These are phyloP conservation scores for Tretioscincus oriximinensis DNA, from an alignment of 2,113 vertebrate species.

Conservation along the genomic window DNA sequence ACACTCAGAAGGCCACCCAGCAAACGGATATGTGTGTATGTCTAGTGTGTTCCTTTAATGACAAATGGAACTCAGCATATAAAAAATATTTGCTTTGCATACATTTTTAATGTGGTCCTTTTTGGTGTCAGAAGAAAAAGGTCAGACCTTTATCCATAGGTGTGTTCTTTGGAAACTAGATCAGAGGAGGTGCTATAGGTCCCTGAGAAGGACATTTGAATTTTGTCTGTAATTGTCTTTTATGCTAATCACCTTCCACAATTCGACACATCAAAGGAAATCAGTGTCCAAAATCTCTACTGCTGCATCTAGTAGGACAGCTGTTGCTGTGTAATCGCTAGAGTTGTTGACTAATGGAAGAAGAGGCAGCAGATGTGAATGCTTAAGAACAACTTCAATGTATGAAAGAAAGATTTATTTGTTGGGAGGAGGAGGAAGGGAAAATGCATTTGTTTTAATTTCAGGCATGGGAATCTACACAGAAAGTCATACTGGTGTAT, in stretches of 20 bases:
- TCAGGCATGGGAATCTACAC: neutral
- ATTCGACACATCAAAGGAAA: too few relatives aligned
- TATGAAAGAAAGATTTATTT: neutral
- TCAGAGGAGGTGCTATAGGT: neutral
- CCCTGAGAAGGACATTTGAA: neutral
- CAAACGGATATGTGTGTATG: neutral
- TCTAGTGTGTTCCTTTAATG: neutral
- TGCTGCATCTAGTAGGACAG: too few relatives aligned
- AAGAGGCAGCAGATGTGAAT: neutral
- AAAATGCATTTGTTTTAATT: neutral
- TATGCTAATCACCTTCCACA: too few relatives aligned
- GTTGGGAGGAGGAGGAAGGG: neutral
- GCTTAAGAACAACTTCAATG: neutral
- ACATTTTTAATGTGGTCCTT: neutral
- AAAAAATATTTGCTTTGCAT: neutral
- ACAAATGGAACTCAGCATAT: neutral
- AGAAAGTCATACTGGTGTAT: too few relatives aligned
- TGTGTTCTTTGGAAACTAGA: neutral
- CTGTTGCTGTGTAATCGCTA: neutral
- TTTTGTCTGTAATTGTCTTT: neutral
- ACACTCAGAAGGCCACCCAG: neutral
- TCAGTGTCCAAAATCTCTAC: too few relatives aligned
- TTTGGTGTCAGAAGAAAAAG: neutral
- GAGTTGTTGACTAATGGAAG: neutral
- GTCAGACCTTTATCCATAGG: neutral